A percentile compares a stretch with the other conserved stretches of the same genome.
phyloP scores from a whole-genome alignment of 1,140 invertebrate genomes.

The Lineus longissimus region DNA sequence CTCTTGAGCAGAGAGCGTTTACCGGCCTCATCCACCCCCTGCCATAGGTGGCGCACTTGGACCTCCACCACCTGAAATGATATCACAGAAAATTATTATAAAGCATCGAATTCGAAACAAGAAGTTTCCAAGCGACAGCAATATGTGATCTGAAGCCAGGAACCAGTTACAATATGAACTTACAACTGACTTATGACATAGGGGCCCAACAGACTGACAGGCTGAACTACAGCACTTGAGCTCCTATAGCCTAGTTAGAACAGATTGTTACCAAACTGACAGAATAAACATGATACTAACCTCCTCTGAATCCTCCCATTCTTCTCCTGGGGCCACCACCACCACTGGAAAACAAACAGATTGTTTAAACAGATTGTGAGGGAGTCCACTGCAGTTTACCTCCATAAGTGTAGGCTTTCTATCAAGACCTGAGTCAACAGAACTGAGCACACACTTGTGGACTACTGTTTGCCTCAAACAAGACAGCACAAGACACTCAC shows the following conservation, averaged over 20 bases:
- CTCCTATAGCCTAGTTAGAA: not conserved
- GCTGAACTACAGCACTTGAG: not conserved
- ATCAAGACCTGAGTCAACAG: too few species aligned
- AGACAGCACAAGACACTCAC: constrained; percentile 9
- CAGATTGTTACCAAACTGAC: too few species aligned
- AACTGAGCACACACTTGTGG: too few species aligned
- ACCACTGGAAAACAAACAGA: constrained; percentile 14
- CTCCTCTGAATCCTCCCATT: constrained; percentile 36
- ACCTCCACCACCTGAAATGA: constrained; percentile 20
- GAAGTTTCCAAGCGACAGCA: not conserved
- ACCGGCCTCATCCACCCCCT: constrained; percentile 36
- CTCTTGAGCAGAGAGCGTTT: constrained; percentile 16
- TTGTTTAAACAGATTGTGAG: not conserved
- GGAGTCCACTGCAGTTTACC: not conserved
- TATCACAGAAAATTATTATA: not conserved
- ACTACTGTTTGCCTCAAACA: too few species aligned
- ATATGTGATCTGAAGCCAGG: not conserved
- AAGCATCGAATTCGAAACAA: not conserved
- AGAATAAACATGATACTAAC: constrained; percentile 19
- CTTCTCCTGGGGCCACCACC: constrained; percentile 29
- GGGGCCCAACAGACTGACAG: not conserved
- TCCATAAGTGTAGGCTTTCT: too few species aligned
- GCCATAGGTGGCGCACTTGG: constrained; percentile 36
- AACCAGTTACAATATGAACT: not conserved
- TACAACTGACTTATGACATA: not conserved